Conservation (phyloP, 2,113 vertebrate species). For the Grammomys dolichurus region DNA sequence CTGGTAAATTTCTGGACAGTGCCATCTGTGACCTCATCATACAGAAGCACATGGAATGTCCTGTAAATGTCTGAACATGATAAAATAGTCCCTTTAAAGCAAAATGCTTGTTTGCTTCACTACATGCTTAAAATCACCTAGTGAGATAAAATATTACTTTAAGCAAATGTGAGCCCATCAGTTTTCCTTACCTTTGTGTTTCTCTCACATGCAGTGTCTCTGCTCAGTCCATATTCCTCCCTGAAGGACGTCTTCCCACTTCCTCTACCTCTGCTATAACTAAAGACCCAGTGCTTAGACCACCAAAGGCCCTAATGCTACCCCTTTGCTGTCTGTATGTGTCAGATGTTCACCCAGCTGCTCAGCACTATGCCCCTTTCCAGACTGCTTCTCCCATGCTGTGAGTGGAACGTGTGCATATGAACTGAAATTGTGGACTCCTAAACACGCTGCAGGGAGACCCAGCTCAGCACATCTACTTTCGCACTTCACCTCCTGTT, state of each 20-base stretch:
- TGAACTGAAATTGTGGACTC: background rate
- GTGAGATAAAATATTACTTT: background rate
- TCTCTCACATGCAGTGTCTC: accelerated
- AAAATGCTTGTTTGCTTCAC: background rate
- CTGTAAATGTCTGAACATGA: too few species aligned
- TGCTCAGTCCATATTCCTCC: background rate
- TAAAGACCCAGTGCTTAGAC: background rate
- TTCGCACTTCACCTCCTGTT: background rate
- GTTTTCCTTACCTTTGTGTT: background rate
- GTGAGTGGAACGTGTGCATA: background rate
- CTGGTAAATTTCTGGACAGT: too few species aligned
- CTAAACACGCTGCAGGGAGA: background rate
- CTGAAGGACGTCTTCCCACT: background rate
- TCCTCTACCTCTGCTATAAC: background rate
- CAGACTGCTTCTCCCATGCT: background rate
- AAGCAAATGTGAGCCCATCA: background rate
- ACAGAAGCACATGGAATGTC: too few species aligned
- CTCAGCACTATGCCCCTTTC: background rate
- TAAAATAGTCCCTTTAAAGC: background rate
- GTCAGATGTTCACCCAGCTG: background rate
- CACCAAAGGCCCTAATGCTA: too few species aligned
- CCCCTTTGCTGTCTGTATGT: accelerated
- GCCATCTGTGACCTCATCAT: too few species aligned
- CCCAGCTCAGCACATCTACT: background rate
- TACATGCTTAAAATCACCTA: background rate